These are phyloP conservation scores for Bubo scandiacus DNA, from an alignment of 2,113 vertebrate genomes.

Conservation along the genomic window DNA sequence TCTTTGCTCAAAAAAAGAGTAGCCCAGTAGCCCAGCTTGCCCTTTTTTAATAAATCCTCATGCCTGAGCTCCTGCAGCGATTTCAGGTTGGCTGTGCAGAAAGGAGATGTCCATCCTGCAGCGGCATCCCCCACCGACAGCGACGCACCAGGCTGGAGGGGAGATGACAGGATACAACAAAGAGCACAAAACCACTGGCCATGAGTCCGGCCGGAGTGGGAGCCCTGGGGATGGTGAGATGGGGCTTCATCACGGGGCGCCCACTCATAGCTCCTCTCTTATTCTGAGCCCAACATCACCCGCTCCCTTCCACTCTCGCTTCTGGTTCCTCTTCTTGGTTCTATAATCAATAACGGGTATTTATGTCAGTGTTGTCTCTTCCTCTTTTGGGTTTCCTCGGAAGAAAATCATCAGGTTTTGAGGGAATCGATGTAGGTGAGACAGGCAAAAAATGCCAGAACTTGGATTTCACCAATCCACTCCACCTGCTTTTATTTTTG, in stretches of 20 bases:
- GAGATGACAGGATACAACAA: fast-evolving
- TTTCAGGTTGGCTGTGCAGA: not conserved
- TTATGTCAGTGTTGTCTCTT: not conserved
- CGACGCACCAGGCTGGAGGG: not conserved
- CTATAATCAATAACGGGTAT: not conserved
- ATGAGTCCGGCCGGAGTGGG: fast-evolving
- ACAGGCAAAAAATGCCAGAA: not conserved
- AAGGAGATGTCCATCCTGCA: not conserved
- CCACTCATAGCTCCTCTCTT: not conserved
- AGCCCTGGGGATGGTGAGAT: not conserved
- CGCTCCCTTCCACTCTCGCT: not conserved
- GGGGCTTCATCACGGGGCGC: not conserved
- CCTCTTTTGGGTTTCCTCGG: not conserved
- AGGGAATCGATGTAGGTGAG: not conserved
- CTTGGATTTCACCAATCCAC: no score
- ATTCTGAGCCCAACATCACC: not conserved
- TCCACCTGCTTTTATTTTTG: not conserved
- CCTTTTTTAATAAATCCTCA: not conserved
- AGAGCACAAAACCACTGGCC: fast-evolving
- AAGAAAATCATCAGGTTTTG: not conserved
- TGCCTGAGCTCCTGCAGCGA: not conserved
- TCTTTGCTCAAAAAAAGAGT: not conserved
- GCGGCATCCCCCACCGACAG: fast-evolving
- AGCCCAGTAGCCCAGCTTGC: not conserved
- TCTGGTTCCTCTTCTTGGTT: not conserved